Conservation (phyloP, 2,797 vertebrate genomes). For the Rhinogobio ventralis region DNA sequence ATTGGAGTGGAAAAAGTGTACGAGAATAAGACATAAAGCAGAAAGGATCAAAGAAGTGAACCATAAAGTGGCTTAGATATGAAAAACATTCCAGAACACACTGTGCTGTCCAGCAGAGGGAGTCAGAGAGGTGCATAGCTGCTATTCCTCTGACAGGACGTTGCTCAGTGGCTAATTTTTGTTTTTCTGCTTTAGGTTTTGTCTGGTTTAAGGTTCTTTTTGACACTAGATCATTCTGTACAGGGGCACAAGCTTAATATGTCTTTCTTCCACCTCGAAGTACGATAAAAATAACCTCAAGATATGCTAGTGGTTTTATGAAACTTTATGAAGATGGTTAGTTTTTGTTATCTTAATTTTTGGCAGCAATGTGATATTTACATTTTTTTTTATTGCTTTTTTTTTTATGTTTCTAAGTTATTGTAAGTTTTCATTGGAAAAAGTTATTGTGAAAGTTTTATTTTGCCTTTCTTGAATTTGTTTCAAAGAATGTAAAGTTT, state of each 20-base stretch:
- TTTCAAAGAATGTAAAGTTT: constrained; percentile 54
- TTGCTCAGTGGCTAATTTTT: constrained; percentile 49
- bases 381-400: constrained; percentile 52
- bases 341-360: constrained; percentile 39
- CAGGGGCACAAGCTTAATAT: constrained; percentile 52
- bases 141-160: constrained; percentile 63
- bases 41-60: constrained; percentile 60
- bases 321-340: constrained; percentile 28
- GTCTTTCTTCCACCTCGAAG: constrained; percentile 36
- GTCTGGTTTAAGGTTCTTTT: constrained; percentile 54
- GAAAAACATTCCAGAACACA: constrained; percentile 70
- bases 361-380: constrained; percentile 38
- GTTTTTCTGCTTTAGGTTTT: constrained; percentile 57
- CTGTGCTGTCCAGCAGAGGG: constrained; percentile 66
- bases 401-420: constrained; percentile 64
- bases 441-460: constrained; percentile 51
- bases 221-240: constrained; percentile 49
- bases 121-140: constrained; percentile 60
- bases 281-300: constrained; percentile 49
- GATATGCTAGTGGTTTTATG: constrained; percentile 59
- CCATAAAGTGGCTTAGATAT: constrained; percentile 68
- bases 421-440: constrained; percentile 59
- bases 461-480: constrained; percentile 38
- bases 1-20: constrained; percentile 32
- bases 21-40: constrained; percentile 38